Percentiles rank a stretch among this genome's conserved stretches.
Conservation (phyloP, 92 coral and sea anemone genomes). For the Zoanthus sansibaricus region DNA sequence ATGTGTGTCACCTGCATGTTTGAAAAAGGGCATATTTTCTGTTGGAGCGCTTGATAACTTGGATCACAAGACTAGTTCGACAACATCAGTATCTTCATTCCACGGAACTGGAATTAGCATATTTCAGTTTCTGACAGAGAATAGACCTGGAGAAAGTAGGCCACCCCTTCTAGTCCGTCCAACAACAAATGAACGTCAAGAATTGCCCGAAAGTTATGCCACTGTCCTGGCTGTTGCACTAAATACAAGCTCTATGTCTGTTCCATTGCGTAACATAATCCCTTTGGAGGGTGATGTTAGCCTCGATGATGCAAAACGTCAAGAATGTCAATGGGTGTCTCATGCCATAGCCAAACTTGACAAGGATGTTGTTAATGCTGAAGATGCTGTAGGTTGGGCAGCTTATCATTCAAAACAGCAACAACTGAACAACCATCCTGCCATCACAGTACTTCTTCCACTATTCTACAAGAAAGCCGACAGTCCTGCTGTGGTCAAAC, state of each 20-base stretch:
- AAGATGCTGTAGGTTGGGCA: slow-evolving; percentile 24
- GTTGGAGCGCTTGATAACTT: slow-evolving; percentile 68
- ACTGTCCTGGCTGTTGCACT: slow-evolving; percentile 15
- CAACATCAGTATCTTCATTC: slow-evolving; percentile 56
- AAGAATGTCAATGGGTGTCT: slow-evolving; percentile 30
- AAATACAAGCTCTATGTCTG: neutral
- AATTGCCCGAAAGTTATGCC: neutral
- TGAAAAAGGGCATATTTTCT: slow-evolving; percentile 59
- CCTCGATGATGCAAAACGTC: too few species aligned
- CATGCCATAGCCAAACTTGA: slow-evolving; percentile 3
- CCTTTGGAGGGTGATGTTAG: too few species aligned
- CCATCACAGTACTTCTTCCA: slow-evolving; percentile 63
- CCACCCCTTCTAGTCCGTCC: neutral
- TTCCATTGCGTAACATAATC: neutral
- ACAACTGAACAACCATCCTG: slow-evolving; percentile 12
- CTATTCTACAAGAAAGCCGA: slow-evolving; percentile 67
- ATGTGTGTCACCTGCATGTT: slow-evolving; percentile 46
- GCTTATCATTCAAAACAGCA: slow-evolving; percentile 35
- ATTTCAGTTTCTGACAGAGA: slow-evolving; percentile 53
- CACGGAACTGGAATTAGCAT: slow-evolving; percentile 73
- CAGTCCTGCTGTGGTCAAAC: slow-evolving; percentile 68
- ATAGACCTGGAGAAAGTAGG: slow-evolving; percentile 48
- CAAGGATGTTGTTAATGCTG: neutral
- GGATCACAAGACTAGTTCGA: slow-evolving; percentile 68
- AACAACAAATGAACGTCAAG: neutral